phyloP scores from a whole-genome alignment of 2,888 invertebrate genomes.

The Pristionchus maxplancki region DNA sequence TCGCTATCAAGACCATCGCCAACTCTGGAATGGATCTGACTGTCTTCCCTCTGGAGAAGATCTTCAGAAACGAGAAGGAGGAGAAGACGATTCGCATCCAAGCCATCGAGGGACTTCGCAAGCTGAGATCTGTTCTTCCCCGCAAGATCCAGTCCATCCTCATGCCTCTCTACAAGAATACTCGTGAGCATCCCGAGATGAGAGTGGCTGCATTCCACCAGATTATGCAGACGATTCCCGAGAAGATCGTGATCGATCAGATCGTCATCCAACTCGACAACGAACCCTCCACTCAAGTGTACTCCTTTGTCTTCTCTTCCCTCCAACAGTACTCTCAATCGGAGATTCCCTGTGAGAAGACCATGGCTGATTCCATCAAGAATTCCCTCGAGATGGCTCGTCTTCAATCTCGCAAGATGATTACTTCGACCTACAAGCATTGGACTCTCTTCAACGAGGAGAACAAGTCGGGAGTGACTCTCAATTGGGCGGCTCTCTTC shows the following conservation, averaged over 20 bases:
- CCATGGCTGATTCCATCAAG: conserved; percentile 49
- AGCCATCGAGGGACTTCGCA: conserved; percentile 64
- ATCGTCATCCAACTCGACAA: conserved; percentile 53
- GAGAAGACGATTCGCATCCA: conserved; percentile 54
- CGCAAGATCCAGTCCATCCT: conserved; percentile 59
- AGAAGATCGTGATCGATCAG: conserved; percentile 56
- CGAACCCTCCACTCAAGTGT: conserved; percentile 59
- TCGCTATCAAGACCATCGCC: conserved; percentile 73
- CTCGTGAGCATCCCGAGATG: conserved; percentile 56
- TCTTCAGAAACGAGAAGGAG: conserved; percentile 51
- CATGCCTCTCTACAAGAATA: conserved; percentile 63
- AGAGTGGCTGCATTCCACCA: conserved; percentile 59
- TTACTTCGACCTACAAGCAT: conserved; percentile 58
- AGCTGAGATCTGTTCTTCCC: conserved; percentile 56
- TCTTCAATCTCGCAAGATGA: conserved; percentile 56
- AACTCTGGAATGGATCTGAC: conserved; percentile 71
- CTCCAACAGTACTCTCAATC: conserved; percentile 64
- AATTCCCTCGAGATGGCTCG: conserved; percentile 53
- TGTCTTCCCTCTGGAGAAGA: conserved; percentile 57
- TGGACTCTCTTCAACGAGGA: conserved; percentile 62
- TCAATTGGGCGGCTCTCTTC: conserved; percentile 66
- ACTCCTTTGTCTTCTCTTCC: conserved; percentile 60
- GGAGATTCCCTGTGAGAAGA: conserved; percentile 66
- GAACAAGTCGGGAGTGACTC: conserved; percentile 58
- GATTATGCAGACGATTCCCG: conserved; percentile 57